These are phyloP conservation scores for Pecten maximus DNA, from an alignment of 2,888 invertebrate species.

Conservation along the genomic window DNA sequence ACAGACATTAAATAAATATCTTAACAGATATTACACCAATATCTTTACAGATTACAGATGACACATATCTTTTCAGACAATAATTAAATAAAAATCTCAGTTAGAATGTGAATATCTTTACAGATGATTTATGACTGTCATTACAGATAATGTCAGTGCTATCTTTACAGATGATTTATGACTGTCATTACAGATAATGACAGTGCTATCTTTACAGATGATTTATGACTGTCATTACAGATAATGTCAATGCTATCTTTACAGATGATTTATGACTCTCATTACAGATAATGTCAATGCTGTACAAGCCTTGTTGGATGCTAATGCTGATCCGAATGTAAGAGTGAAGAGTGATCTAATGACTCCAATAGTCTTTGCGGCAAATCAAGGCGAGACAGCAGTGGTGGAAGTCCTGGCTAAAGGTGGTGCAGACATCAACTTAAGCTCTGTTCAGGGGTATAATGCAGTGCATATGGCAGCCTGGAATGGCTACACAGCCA, in stretches of 20 bases:
- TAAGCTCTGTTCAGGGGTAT: conserved; percentile 67
- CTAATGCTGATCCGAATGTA: conserved; percentile 68
- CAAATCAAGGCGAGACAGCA: conserved; percentile 66
- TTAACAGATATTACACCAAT: no score
- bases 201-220: no score
- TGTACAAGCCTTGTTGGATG: conserved; percentile 65
- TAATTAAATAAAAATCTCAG: no score
- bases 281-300: conserved; percentile 65
- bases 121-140: no score
- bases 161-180: no score
- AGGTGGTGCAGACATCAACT: conserved; percentile 65
- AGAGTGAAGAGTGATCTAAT: conserved; percentile 52
- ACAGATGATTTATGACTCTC: conserved; percentile 28
- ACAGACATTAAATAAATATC: no score
- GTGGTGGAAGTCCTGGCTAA: conserved; percentile 66
- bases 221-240: conserved; percentile 58
- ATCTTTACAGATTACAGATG: no score
- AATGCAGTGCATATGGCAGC: conserved; percentile 76
- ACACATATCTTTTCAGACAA: no score
- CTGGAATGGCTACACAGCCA: conserved; percentile 73
- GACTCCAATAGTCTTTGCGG: conserved; percentile 70
- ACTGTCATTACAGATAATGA: no score
- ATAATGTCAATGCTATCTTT: conserved; percentile 60
- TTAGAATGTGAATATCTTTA: no score
- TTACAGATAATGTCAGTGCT: no score